Conservation (phyloP, 2,888 invertebrate genomes). For the Pollenia labialis region DNA sequence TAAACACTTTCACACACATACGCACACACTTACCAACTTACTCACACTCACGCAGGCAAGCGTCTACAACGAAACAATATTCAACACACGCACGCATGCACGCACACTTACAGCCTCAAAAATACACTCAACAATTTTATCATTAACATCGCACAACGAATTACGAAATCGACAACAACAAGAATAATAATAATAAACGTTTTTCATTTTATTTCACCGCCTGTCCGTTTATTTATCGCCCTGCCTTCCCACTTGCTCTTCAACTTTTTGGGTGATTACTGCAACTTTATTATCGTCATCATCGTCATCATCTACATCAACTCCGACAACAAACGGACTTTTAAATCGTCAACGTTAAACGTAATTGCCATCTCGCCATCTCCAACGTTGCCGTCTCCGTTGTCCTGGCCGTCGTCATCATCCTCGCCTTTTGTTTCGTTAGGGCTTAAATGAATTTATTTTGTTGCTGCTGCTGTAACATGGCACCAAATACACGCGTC, state of each 20-base stretch:
- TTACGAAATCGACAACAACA: constrained; percentile 37
- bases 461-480: constrained; percentile 83
- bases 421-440: constrained; percentile 28
- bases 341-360: constrained; percentile 41
- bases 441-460: constrained; percentile 83
- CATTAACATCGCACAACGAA: constrained; percentile 62
- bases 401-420: constrained; percentile 27
- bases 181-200: constrained; percentile 51
- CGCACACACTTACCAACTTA: background rate
- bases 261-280: constrained; percentile 22
- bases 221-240: constrained; percentile 13
- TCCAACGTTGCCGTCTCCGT: constrained; percentile 17
- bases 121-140: constrained; percentile 67
- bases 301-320: constrained; percentile 17
- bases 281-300: constrained; percentile 47
- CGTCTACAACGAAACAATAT: constrained; percentile 3
- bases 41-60: constrained; percentile 19
- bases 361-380: background rate
- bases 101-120: constrained; percentile 17
- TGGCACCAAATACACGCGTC: constrained; percentile 84
- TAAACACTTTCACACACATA: constrained; percentile 45
- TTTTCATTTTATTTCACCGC: constrained; percentile 12
- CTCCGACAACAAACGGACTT: constrained; percentile 24
- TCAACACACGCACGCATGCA: background rate
- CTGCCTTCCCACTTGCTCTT: constrained; percentile 1